A percentile compares a stretch with the other conserved stretches of the same genome.
phyloP scores from a whole-genome alignment of 2,113 vertebrate genomes.

The Acinonyx jubatus region DNA sequence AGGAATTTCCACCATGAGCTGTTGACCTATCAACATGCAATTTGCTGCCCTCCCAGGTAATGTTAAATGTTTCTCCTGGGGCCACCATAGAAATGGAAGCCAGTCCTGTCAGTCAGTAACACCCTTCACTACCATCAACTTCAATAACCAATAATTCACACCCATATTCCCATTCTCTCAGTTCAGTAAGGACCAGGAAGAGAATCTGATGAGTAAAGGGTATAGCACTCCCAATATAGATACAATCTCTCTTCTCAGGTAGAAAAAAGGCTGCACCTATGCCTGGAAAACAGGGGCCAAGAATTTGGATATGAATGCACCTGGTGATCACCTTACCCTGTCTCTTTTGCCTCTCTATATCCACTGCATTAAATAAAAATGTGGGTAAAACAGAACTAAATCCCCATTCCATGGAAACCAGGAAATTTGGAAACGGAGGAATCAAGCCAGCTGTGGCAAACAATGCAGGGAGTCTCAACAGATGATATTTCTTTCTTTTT shows the following conservation, averaged over 20 bases:
- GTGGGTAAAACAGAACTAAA: neutral
- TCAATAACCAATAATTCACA: neutral
- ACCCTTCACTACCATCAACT: too few species aligned
- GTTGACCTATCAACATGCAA: neutral
- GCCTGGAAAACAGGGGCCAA: neutral
- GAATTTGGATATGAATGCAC: accelerated
- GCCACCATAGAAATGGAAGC: neutral
- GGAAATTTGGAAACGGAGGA: neutral
- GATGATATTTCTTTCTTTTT: too few species aligned
- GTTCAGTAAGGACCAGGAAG: neutral
- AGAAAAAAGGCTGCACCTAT: neutral
- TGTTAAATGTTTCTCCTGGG: too few species aligned
- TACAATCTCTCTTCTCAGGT: neutral
- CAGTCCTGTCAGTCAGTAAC: neutral
- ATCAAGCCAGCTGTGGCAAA: neutral
- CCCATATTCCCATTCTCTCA: neutral
- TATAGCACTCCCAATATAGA: accelerated
- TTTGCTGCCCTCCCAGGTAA: neutral
- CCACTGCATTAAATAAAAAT: neutral
- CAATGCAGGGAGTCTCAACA: neutral
- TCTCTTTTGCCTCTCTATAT: neutral
- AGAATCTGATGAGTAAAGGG: neutral
- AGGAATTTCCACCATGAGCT: neutral
- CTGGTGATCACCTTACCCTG: accelerated
- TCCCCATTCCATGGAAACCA: neutral